phyloP scores from a whole-genome alignment of 2,888 invertebrate species.

The Sminthurides aquaticus region DNA sequence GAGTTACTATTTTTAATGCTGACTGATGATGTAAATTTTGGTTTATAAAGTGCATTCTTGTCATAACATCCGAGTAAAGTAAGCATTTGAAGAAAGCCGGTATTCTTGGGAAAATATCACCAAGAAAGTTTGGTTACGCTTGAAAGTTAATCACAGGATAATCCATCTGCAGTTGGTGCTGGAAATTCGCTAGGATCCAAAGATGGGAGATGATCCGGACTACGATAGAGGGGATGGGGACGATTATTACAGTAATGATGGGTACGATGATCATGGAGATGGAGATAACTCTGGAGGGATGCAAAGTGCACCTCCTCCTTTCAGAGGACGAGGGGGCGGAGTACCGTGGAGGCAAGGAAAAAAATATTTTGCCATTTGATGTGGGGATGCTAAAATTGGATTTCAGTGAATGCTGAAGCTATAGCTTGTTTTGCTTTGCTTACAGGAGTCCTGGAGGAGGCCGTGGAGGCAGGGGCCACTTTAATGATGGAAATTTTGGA shows the following conservation, averaged over 20 bases:
- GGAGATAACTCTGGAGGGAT: conserved; percentile 1
- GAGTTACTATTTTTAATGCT: too few relatives aligned
- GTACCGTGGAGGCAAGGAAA: conserved; percentile 26
- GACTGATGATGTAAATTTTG: too few relatives aligned
- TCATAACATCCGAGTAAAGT: too few relatives aligned
- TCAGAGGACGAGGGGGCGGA: conserved; percentile 25
- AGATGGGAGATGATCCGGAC: conserved; percentile 3
- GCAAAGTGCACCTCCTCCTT: conserved; percentile 21
- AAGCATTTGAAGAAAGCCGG: too few relatives aligned
- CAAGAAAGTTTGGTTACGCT: too few relatives aligned
- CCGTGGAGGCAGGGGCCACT: conserved; percentile 26
- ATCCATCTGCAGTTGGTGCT: too few relatives aligned
- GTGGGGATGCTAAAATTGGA: too few relatives aligned
- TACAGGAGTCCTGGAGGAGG: conserved; percentile 11
- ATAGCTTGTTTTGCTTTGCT: not conserved
- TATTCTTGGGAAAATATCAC: too few relatives aligned
- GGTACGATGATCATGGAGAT: conserved; percentile 4
- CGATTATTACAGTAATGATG: conserved; percentile 10
- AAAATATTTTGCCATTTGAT: too few relatives aligned
- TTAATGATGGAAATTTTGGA: conserved; percentile 10
- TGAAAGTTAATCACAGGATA: too few relatives aligned
- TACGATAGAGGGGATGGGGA: conserved; percentile 3
- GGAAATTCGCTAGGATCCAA: not conserved
- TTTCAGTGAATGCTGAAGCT: too few relatives aligned
- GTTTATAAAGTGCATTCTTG: too few relatives aligned